These are phyloP conservation scores for Onychostoma macrolepis DNA, from an alignment of 2,113 vertebrate genomes.

Conservation along the genomic window DNA sequence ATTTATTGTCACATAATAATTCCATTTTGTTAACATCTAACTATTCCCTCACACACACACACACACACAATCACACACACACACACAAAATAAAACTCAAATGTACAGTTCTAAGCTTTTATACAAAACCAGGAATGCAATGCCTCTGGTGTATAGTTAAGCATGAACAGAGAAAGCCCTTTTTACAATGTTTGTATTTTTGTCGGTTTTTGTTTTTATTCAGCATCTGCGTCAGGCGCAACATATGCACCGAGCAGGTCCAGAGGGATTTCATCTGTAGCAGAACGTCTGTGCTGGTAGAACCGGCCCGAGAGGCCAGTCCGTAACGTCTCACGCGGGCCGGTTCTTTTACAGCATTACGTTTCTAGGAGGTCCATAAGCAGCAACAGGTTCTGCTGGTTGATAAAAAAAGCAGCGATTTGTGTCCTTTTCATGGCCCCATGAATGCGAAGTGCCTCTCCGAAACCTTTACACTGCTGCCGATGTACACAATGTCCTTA, in stretches of 20 bases:
- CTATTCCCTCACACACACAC: constrained; percentile 69
- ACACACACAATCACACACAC: not conserved
- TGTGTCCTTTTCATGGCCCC: constrained; percentile 39
- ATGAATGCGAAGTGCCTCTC: constrained; percentile 13
- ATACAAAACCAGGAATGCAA: constrained; percentile 78
- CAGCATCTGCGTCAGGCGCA: constrained; percentile 69
- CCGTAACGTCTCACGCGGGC: not conserved
- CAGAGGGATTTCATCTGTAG: constrained; percentile 69
- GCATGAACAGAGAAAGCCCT: constrained; percentile 79
- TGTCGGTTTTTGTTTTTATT: constrained; percentile 56
- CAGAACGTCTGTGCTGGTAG: constrained; percentile 39
- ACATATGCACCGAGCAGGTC: constrained; percentile 66
- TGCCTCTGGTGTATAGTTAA: constrained; percentile 72
- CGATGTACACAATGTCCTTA: constrained; percentile 19
- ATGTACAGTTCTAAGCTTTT: constrained; percentile 69
- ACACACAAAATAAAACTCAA: constrained; percentile 45
- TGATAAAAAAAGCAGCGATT: constrained; percentile 67
- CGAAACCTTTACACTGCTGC: constrained; percentile 60
- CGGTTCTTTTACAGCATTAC: constrained; percentile 60
- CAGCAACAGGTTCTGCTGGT: constrained; percentile 77
- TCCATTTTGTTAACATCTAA: constrained; percentile 68
- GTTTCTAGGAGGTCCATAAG: constrained; percentile 63
- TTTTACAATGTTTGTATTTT: constrained; percentile 68
- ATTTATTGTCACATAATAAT: constrained; percentile 70
- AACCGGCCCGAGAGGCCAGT: constrained; percentile 36